A percentile compares a stretch with the other conserved stretches of the same genome.
These are phyloP conservation scores for Athalia rosae DNA, from an alignment of 2,888 invertebrate species.

Conservation along the genomic window DNA sequence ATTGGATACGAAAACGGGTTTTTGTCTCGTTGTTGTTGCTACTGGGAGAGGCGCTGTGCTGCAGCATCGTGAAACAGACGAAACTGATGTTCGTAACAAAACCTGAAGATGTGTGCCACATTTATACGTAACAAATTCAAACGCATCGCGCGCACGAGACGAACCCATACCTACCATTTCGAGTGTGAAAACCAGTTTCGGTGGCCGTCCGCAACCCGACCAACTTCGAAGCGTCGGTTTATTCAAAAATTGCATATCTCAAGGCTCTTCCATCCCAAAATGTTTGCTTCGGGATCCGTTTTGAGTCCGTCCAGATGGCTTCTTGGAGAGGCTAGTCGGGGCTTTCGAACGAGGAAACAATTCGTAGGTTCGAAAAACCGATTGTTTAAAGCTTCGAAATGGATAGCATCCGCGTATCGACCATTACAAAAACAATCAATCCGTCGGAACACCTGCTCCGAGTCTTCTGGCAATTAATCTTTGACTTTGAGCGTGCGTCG, in stretches of 20 bases:
- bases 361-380: background rate
- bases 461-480: too few species aligned
- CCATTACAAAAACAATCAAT: background rate
- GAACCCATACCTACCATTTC: background rate
- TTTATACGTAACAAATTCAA: background rate
- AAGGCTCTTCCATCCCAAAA: background rate
- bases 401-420: background rate
- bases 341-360: too few species aligned
- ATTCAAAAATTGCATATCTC: background rate
- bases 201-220: conserved; percentile 9
- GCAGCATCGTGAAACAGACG: conserved; percentile 7
- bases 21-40: conserved; percentile 29
- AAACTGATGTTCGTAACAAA: conserved; percentile 12
- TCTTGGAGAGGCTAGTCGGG: too few species aligned
- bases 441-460: too few species aligned
- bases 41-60: conserved; percentile 22
- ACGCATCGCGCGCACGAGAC: background rate
- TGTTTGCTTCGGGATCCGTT: background rate
- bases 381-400: background rate
- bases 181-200: conserved; percentile 11
- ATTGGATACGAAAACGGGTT: conserved; percentile 13
- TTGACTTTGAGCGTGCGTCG: too few species aligned
- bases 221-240: background rate
- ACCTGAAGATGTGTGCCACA: conserved; percentile 10
- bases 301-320: background rate